phyloP scores from a whole-genome alignment of 2,888 invertebrate species.

The Fragum fragum region DNA sequence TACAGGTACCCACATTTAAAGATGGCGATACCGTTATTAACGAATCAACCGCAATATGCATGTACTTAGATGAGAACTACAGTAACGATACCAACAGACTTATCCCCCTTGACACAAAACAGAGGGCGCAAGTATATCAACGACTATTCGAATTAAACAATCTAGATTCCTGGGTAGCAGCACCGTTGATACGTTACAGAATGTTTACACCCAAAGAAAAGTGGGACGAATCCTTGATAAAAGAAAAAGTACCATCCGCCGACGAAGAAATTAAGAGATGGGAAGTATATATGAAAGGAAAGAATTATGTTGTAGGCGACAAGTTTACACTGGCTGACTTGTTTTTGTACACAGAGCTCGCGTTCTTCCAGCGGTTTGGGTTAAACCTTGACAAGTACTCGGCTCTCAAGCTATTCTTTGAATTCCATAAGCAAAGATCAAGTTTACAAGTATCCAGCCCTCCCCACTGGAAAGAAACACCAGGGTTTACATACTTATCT shows the following conservation, averaged over 20 bases:
- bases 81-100: constrained; percentile 61
- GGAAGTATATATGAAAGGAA: constrained; percentile 26
- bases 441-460: constrained; percentile 75
- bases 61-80: constrained; percentile 74
- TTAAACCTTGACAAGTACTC: constrained; percentile 60
- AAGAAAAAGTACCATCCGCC: constrained; percentile 24
- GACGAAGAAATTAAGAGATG: constrained; percentile 38
- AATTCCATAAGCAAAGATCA: constrained; percentile 60
- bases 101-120: constrained; percentile 61
- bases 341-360: constrained; percentile 38
- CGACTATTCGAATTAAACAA: constrained; percentile 66
- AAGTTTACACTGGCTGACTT: constrained; percentile 55
- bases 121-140: constrained; percentile 69
- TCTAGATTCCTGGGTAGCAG: constrained; percentile 21
- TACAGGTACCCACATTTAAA: constrained; percentile 79
- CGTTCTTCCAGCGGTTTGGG: constrained; percentile 60
- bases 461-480: constrained; percentile 76
- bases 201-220: constrained; percentile 40
- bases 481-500: background rate
- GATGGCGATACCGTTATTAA: constrained; percentile 77
- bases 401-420: constrained; percentile 68
- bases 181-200: constrained; percentile 14
- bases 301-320: constrained; percentile 36
- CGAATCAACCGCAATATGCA: constrained; percentile 77
- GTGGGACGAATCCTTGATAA: constrained; percentile 28